A percentile compares a stretch with the other conserved stretches of the same genome.
phyloP scores from a whole-genome alignment of 2,797 vertebrate genomes.

The Chelonia mydas region DNA sequence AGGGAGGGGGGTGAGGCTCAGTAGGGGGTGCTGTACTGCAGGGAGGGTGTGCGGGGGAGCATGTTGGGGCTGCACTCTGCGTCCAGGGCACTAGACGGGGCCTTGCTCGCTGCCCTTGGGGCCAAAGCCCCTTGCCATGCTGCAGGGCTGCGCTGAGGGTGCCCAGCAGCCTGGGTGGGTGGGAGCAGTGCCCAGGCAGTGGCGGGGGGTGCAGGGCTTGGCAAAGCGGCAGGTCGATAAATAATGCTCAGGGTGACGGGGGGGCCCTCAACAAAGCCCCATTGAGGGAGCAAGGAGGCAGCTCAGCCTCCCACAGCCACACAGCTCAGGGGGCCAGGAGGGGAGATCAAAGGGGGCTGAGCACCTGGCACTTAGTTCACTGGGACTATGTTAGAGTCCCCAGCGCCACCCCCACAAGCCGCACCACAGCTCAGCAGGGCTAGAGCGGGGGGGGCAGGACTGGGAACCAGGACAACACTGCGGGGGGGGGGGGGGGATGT shows the following conservation, averaged over 20 bases:
- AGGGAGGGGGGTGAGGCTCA: too few relatives aligned
- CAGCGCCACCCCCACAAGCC: too few relatives aligned
- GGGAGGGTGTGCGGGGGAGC: background rate
- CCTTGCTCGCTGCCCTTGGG: background rate
- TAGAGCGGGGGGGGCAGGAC: too few relatives aligned
- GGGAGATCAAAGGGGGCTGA: background rate
- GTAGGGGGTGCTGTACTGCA: too few relatives aligned
- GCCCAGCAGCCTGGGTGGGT: background rate
- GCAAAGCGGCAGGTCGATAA: accelerated
- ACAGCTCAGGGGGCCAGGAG: background rate
- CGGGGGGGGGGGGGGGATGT: background rate
- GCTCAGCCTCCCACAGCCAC: background rate
- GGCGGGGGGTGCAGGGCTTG: background rate
- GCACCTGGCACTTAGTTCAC: background rate
- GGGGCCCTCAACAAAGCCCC: background rate
- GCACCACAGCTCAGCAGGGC: background rate
- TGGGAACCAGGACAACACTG: background rate
- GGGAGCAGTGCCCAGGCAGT: too few relatives aligned
- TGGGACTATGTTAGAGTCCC: background rate
- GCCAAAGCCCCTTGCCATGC: background rate
- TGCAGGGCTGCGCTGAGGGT: background rate
- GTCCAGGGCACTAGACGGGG: background rate
- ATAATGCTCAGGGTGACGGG: background rate
- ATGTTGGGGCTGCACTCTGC: background rate
- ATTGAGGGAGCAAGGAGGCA: background rate